A percentile compares a stretch with the other conserved stretches of the same genome.
Evolutionary conservation across 2,797 vertebrate species (phyloP).

Genomic region (Halcyon smyrnensis): DNA sequence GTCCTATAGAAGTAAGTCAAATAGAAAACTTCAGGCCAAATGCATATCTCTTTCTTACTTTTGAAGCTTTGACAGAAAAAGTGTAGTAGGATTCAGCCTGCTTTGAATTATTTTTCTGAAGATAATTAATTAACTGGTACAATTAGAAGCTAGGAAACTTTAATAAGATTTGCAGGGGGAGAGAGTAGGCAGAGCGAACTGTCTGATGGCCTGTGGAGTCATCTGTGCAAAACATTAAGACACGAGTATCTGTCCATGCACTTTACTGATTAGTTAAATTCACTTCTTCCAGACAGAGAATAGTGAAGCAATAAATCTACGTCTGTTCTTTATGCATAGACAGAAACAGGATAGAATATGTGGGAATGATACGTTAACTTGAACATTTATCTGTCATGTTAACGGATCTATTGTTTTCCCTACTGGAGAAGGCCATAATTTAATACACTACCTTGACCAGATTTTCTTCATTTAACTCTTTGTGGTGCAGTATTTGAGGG

Average conservation of each 20-base stretch:
- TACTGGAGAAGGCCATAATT: not conserved
- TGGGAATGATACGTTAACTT: slow-evolving; percentile 35
- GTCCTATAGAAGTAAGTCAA: not conserved
- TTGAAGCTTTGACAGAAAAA: not conserved
- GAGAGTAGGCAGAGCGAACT: not conserved
- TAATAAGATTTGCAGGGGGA: not conserved
- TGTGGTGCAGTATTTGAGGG: not conserved
- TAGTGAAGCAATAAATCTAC: not conserved
- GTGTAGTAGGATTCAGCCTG: not conserved
- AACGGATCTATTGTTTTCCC: not conserved
- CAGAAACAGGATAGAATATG: slow-evolving; percentile 5
- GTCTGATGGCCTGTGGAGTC: not conserved
- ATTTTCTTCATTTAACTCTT: not conserved
- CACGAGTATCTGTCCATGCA: not conserved
- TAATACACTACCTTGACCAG: not conserved
- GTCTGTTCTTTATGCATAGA: slow-evolving; percentile 22
- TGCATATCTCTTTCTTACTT: not conserved
- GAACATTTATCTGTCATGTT: slow-evolving; percentile 25
- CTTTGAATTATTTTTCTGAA: not conserved
- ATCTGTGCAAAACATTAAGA: not conserved
- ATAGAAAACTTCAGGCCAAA: not conserved
- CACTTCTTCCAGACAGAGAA: not conserved
- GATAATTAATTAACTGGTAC: not conserved
- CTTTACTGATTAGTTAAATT: not conserved
- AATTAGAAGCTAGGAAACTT: not conserved